Percentiles rank a stretch among this genome's conserved stretches.
These are phyloP conservation scores for Vulpes vulpes DNA, from an alignment of 2,113 vertebrate species.

Conservation along the genomic window DNA sequence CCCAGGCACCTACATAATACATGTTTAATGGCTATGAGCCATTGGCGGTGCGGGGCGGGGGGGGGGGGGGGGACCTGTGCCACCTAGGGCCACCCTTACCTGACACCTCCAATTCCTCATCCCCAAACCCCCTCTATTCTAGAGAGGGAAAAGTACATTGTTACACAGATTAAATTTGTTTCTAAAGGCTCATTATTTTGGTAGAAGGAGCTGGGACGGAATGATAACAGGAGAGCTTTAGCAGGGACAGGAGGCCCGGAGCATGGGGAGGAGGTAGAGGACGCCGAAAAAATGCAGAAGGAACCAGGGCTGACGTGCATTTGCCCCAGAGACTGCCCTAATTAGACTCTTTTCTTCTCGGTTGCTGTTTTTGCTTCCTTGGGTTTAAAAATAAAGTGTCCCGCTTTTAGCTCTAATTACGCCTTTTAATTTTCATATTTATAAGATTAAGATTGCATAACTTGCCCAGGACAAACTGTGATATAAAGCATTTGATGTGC, in stretches of 20 bases:
- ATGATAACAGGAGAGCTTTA: not conserved
- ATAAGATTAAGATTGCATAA: conserved; percentile 69
- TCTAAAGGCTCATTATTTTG: not conserved
- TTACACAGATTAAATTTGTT: not conserved
- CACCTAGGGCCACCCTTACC: not conserved
- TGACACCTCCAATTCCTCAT: not conserved
- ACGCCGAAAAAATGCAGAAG: not conserved
- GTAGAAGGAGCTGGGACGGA: not conserved
- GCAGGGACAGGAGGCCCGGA: not conserved
- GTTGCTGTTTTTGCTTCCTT: conserved; percentile 33
- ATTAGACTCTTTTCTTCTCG: conserved; percentile 25
- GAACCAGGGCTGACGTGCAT: not conserved
- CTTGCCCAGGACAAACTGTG: conserved; percentile 20
- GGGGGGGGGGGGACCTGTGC: not conserved
- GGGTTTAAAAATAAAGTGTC: conserved; percentile 72
- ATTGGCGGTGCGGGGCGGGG: no score
- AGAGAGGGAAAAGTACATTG: not conserved
- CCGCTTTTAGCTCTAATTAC: conserved; percentile 58
- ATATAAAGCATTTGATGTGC: conserved; percentile 52
- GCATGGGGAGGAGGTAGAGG: accelerated
- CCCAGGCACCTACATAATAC: not conserved
- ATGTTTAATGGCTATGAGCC: not conserved
- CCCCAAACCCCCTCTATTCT: not conserved
- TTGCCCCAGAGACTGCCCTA: not conserved
- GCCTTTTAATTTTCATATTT: conserved; percentile 74